Conservation (phyloP, 2,888 invertebrate species). For the Thymelicus acteon region DNA sequence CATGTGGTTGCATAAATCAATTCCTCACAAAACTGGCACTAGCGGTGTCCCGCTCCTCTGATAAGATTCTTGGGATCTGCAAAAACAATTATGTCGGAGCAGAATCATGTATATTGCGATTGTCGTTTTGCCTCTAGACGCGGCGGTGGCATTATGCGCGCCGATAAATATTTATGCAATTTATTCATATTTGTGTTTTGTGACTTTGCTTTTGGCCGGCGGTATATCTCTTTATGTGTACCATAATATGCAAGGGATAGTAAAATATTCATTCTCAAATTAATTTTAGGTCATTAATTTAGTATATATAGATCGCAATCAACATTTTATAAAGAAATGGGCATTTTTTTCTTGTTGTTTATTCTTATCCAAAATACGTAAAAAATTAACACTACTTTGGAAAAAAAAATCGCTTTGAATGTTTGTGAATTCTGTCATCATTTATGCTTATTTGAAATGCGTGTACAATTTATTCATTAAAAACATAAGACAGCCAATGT, state of each 20-base stretch:
- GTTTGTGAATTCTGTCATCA: too few species aligned
- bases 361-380: too few species aligned
- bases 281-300: not conserved
- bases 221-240: not conserved
- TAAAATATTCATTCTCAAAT: not conserved
- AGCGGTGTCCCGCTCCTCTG: constrained; percentile 64
- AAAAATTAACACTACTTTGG: too few species aligned
- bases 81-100: constrained; percentile 77
- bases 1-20: constrained; percentile 51
- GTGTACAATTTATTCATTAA: too few species aligned
- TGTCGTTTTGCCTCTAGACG: constrained; percentile 64
- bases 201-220: constrained; percentile 7
- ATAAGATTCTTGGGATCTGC: constrained; percentile 70
- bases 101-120: constrained; percentile 71
- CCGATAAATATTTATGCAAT: constrained; percentile 81
- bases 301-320: too few species aligned
- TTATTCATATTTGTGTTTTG: constrained; percentile 70
- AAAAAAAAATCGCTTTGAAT: too few species aligned
- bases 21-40: constrained; percentile 69
- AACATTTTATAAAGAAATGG: too few species aligned
- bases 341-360: too few species aligned
- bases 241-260: not conserved
- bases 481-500: not conserved
- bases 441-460: too few species aligned
- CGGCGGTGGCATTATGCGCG: constrained; percentile 69